Percentiles rank a stretch among this genome's conserved stretches.
Conservation (phyloP, 1,140 invertebrate species). For the Orchesella cincta region DNA sequence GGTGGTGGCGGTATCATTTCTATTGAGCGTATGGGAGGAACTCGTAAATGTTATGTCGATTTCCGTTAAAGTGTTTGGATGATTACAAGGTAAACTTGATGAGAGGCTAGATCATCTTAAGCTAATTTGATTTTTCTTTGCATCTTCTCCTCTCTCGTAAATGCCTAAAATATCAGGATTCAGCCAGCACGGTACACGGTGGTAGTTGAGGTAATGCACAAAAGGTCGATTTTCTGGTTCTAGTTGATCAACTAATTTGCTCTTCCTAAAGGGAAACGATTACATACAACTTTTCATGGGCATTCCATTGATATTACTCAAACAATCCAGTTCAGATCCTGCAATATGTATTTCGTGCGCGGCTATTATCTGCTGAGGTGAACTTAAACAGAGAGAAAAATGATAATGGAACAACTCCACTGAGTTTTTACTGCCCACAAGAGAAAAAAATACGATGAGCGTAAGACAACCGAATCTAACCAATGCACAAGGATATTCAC, state of each 20-base stretch:
- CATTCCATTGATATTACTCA: slow-evolving; percentile 26
- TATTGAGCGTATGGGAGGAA: not conserved
- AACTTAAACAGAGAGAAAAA: not conserved
- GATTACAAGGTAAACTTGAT: slow-evolving; percentile 49
- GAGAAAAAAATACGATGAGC: not conserved
- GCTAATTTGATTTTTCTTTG: slow-evolving; percentile 48
- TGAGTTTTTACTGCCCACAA: slow-evolving; percentile 1
- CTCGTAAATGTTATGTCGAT: slow-evolving; percentile 39
- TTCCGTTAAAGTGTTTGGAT: slow-evolving; percentile 48
- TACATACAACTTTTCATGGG: not conserved
- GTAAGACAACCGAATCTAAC: slow-evolving; percentile 4
- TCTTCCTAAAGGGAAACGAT: slow-evolving; percentile 14
- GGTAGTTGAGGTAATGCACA: not conserved
- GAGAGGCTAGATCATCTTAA: slow-evolving; percentile 42
- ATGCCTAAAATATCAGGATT: not conserved
- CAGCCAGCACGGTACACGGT: not conserved
- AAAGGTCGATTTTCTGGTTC: slow-evolving; percentile 20
- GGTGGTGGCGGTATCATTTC: slow-evolving; percentile 15
- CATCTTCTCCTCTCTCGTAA: not conserved
- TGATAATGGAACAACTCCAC: slow-evolving; percentile 11
- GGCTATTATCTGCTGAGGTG: not conserved
- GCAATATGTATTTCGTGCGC: not conserved
- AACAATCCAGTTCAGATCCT: slow-evolving; percentile 22
- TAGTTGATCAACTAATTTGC: slow-evolving; percentile 24
- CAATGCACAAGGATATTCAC: too few relatives aligned